phyloP scores from a whole-genome alignment of 1,140 invertebrate species.

The Cepaea nemoralis region DNA sequence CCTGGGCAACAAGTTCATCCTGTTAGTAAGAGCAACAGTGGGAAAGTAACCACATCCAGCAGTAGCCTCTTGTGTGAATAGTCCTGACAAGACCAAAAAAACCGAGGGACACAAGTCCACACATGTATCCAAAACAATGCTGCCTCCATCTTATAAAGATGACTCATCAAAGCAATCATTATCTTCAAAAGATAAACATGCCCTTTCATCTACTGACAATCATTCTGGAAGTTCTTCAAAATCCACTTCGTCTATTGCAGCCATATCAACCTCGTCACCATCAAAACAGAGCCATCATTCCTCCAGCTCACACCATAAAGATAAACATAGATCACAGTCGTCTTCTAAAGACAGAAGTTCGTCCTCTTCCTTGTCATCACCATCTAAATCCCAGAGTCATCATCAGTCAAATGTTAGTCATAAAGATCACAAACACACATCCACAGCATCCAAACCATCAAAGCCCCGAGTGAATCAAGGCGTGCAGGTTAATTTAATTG shows the following conservation, averaged over 20 bases:
- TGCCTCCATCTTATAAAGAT: neutral
- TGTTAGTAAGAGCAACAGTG: neutral
- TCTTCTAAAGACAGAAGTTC: neutral
- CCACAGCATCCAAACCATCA: slow-evolving; percentile 16
- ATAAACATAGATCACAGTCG: slow-evolving; percentile 6
- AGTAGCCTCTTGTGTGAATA: neutral
- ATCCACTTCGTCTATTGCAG: neutral
- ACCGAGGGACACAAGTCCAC: neutral
- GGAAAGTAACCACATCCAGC: neutral
- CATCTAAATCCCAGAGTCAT: neutral
- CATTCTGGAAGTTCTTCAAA: neutral
- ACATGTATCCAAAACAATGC: neutral
- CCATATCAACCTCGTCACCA: neutral
- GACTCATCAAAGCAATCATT: neutral
- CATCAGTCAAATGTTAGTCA: neutral
- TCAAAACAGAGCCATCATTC: neutral
- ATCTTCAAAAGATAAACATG: neutral
- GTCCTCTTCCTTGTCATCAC: neutral
- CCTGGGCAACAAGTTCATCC: neutral
- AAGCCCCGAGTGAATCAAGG: slow-evolving; percentile 53
- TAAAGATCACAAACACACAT: slow-evolving; percentile 9
- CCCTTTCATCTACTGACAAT: neutral
- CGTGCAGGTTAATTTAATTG: slow-evolving; percentile 56
- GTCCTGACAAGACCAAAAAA: neutral
- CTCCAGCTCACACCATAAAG: neutral